Percentiles rank a stretch among this genome's conserved stretches.
Conservation (phyloP, 2,113 vertebrate species). For the Corydoras sp. region DNA sequence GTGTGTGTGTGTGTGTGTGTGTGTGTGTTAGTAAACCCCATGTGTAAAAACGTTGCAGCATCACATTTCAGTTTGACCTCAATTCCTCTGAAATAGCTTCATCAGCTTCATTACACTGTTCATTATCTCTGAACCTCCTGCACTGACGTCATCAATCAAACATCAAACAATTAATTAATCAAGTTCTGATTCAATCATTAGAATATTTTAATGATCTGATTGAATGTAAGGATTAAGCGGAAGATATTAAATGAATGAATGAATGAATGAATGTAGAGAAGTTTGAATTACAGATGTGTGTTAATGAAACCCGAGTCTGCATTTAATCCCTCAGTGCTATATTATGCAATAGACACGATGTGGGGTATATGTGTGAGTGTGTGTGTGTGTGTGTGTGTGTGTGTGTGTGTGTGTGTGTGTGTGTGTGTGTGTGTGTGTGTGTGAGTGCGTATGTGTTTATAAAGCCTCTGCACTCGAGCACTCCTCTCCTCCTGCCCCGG, state of each 20-base stretch:
- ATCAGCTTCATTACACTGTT: conserved; percentile 2
- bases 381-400: neutral
- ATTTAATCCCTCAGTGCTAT: neutral
- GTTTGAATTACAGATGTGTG: neutral
- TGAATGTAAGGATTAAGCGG: too few species aligned
- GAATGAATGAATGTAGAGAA: too few species aligned
- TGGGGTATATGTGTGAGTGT: neutral
- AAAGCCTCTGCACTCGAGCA: conserved; percentile 10
- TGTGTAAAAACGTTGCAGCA: conserved; percentile 1
- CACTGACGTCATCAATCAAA: neutral
- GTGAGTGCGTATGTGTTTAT: conserved; percentile 27
- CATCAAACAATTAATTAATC: neutral
- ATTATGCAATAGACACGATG: neutral
- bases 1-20: neutral
- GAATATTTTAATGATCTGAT: too few species aligned
- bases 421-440: conserved; percentile 19
- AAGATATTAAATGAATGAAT: too few species aligned
- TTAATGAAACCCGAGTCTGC: neutral
- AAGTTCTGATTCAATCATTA: too few species aligned
- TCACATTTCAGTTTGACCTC: conserved; percentile 35
- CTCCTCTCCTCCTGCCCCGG: conserved; percentile 48
- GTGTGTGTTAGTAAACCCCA: neutral
- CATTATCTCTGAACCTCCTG: neutral
- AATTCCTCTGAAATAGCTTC: conserved; percentile 7
- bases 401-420: conserved; percentile 4